Percentiles rank a stretch among this genome's conserved stretches.
Conservation (phyloP, 30 jellyfish, hydroid and myxozoan genomes). For the Chrysaora quinquecirrha region DNA sequence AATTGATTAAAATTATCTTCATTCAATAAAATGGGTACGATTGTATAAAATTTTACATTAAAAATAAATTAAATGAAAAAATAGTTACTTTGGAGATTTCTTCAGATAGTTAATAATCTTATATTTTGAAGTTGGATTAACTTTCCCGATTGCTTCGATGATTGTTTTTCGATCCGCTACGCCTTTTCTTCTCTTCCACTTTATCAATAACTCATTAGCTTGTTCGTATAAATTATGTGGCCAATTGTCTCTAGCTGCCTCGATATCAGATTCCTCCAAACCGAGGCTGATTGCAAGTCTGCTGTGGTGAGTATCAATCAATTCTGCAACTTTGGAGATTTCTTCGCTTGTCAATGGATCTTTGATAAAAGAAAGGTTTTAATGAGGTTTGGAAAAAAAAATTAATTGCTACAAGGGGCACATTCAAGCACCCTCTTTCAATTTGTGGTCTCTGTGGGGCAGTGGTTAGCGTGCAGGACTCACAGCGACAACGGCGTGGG, state of each 20-base stretch:
- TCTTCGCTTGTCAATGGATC: conserved; percentile 43
- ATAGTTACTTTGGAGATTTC: no score
- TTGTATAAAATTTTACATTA: no score
- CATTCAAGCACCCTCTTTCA: background rate
- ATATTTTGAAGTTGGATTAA: background rate
- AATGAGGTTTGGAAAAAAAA: no score
- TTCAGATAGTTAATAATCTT: background rate
- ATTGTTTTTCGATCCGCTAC: conserved; percentile 10
- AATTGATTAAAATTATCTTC: no score
- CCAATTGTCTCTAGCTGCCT: conserved; percentile 3
- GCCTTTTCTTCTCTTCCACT: conserved; percentile 33
- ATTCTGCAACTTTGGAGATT: conserved; percentile 32
- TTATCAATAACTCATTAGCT: conserved; percentile 21
- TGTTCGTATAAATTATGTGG: conserved; percentile 19
- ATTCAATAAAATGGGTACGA: no score
- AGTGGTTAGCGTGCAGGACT: no score
- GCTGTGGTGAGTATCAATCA: conserved; percentile 39
- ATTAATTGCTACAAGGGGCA: no score
- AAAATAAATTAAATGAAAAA: no score
- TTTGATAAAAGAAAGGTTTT: background rate
- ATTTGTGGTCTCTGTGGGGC: no score
- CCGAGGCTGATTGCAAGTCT: conserved; percentile 33
- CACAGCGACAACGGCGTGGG: no score
- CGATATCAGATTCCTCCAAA: conserved; percentile 1
- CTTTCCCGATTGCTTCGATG: background rate